These are phyloP conservation scores for Tamias sibiricus DNA, from an alignment of 2,113 vertebrate species.

Conservation along the genomic window DNA sequence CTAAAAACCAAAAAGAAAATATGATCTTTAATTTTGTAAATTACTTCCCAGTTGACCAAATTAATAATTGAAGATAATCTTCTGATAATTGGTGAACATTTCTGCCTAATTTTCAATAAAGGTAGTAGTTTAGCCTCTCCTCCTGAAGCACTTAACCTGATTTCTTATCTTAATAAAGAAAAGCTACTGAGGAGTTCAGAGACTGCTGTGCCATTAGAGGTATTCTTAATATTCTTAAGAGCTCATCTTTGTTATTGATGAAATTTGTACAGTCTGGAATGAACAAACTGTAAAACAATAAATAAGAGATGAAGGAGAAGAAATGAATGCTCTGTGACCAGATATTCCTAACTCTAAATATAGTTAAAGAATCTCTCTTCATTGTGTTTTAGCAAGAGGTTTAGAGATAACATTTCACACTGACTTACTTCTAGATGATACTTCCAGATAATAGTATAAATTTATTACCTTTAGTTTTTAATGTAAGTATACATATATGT, in stretches of 20 bases:
- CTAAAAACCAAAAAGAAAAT: background rate
- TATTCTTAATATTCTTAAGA: background rate
- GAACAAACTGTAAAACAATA: conserved; percentile 1
- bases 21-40: conserved; percentile 49
- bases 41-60: background rate
- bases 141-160: conserved; percentile 54
- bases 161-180: conserved; percentile 63
- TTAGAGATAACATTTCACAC: background rate
- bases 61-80: background rate
- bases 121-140: background rate
- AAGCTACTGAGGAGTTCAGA: background rate
- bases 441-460: background rate
- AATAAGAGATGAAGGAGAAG: background rate
- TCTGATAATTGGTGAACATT: background rate
- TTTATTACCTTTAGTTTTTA: conserved; percentile 4
- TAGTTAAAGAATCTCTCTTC: background rate
- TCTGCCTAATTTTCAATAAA: conserved; percentile 48
- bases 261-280: background rate
- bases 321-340: background rate
- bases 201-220: background rate
- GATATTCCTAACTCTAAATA: conserved; percentile 20
- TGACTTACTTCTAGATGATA: background rate
- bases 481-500: background rate
- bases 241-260: background rate
- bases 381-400: background rate